Percentiles rank a stretch among this genome's conserved stretches.
phyloP scores from a whole-genome alignment of 1,140 invertebrate genomes.

The Paralvinella palmiformis region DNA sequence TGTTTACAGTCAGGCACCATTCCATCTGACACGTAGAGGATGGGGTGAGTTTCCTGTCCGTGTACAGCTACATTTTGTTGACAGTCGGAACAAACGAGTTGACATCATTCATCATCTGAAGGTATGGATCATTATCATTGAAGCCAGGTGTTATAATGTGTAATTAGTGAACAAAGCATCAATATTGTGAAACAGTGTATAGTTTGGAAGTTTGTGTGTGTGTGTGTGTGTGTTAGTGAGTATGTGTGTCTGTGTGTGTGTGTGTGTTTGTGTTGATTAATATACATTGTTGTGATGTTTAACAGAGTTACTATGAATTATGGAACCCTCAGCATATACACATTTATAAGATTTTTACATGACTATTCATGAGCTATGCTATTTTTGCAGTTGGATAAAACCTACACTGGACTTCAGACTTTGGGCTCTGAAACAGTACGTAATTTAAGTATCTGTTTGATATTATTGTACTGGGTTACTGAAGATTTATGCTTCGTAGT shows the following conservation, averaged over 20 bases:
- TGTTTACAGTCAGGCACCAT: slow-evolving; percentile 62
- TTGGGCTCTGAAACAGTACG: slow-evolving; percentile 67
- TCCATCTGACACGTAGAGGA: slow-evolving; percentile 73
- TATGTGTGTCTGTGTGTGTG: neutral
- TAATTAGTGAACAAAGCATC: neutral
- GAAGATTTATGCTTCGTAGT: too few relatives aligned
- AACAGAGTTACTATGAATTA: too few relatives aligned
- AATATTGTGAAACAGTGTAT: too few relatives aligned
- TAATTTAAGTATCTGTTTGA: slow-evolving; percentile 24
- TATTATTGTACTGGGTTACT: too few relatives aligned
- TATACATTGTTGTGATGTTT: too few relatives aligned
- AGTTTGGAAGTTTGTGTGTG: neutral
- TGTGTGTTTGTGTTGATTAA: neutral
- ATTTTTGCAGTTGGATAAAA: slow-evolving; percentile 63
- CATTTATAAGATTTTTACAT: slow-evolving; percentile 11
- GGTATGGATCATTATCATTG: slow-evolving; percentile 28
- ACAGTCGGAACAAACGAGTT: slow-evolving; percentile 68
- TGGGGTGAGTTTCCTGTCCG: slow-evolving; percentile 87
- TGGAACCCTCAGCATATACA: neutral
- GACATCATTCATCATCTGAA: slow-evolving; percentile 75
- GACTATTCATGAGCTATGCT: too few relatives aligned
- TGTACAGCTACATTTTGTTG: slow-evolving; percentile 73
- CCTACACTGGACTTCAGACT: slow-evolving; percentile 79
- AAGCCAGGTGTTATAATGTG: neutral
- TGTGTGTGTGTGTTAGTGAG: neutral